Base-by-base conservation (phyloP, 2,888 invertebrate species). In the Thalpophila matura region DNA sequence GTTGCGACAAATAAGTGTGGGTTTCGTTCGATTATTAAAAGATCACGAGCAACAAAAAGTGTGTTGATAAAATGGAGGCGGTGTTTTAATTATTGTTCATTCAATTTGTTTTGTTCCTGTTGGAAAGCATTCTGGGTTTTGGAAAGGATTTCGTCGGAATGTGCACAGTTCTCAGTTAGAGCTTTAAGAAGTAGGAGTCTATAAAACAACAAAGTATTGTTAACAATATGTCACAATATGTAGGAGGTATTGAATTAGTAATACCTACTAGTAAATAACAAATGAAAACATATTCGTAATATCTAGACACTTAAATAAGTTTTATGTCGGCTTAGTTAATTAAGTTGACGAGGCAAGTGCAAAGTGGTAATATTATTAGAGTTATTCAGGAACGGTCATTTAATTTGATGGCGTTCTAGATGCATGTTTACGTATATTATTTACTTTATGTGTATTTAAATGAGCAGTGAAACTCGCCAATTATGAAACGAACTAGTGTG, bases 11-110 rank as follows among this genome's bases (percentile, higher is more conserved):
- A 74, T 76, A 69, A 68, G 69, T 62, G 64, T 56, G 65, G 63
- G 79, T 74, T 73, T 55, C 27, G 61, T 68, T 51, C 59, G 79
- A 69, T 83, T 82, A 84, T 86, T 86, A 86, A 83, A 83, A 81
- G 54, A 78, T 74, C 66, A 65, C 37, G 46, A 5, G 37, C 24
- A 57, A 61, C 62, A 43, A 40, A 4, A 51, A 72, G 26, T 18
- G 4, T 14, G 0, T 33, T 33, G 14, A 4, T 40, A 14, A 53
- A 55, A 46, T 74, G 63, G 74, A 77, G 38, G 16, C 16, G 77
- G 51, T 55, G 54, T 43, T 50, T 16, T 16, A 1, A 16, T 33
- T 12, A n/a, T n/a, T n/a, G n/a, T n/a, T n/a, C n/a, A n/a, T n/a
- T n/a, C n/a, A 6, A 35, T 31, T 33, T 33, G 4, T 14, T 14